A percentile compares a stretch with the other conserved stretches of the same genome.
phyloP scores from a whole-genome alignment of 2,797 vertebrate species.

The Sebastes flavidus region DNA sequence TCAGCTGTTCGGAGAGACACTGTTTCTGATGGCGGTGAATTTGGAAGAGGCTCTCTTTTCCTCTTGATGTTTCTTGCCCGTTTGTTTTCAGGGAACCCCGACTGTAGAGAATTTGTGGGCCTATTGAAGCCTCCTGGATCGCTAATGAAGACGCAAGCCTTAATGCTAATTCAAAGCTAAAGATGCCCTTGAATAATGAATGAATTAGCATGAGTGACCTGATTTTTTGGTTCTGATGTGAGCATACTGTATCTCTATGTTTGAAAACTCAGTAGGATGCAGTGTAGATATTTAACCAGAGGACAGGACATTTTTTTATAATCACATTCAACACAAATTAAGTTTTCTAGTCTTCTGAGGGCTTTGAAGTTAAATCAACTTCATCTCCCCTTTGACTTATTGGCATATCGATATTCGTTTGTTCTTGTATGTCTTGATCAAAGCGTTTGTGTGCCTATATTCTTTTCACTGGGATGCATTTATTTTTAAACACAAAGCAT shows the following conservation, averaged over 20 bases:
- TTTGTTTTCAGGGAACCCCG: slow-evolving; percentile 21
- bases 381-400: slow-evolving; percentile 40
- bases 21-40: slow-evolving; percentile 34
- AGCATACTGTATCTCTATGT: slow-evolving; percentile 6
- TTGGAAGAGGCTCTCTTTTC: slow-evolving; percentile 15
- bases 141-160: slow-evolving; percentile 67
- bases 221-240: slow-evolving; percentile 44
- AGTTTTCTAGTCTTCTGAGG: neutral
- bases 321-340: slow-evolving; percentile 16
- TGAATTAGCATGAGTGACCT: slow-evolving; percentile 54
- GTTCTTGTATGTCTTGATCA: slow-evolving; percentile 56
- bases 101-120: slow-evolving; percentile 4
- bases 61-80: slow-evolving; percentile 25
- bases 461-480: slow-evolving; percentile 35
- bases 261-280: slow-evolving; percentile 4
- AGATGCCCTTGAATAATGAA: slow-evolving; percentile 68
- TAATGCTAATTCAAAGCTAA: slow-evolving; percentile 70
- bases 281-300: slow-evolving; percentile 16
- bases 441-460: slow-evolving; percentile 45
- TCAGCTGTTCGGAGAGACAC: slow-evolving; percentile 60
- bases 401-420: slow-evolving; percentile 48
- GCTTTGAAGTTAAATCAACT: slow-evolving; percentile 53
- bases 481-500: slow-evolving; percentile 45
- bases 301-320: neutral
- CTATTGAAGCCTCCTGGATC: slow-evolving; percentile 32